Conservation (phyloP, 2,888 invertebrate genomes). For the Pyrrhosoma nymphula region DNA sequence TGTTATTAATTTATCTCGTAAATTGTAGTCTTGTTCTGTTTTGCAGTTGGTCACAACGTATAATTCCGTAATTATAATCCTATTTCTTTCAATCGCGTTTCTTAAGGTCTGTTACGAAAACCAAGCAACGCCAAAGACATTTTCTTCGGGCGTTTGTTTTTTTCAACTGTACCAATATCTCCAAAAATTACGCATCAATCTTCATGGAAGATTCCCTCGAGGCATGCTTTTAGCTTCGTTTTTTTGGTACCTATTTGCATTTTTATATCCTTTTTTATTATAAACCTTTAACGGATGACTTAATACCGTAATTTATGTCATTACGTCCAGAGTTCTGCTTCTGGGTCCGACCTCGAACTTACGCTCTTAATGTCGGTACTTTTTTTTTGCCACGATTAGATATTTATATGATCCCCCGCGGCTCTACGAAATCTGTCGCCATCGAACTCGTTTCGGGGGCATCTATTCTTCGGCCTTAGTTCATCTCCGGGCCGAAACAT, state of each 20-base stretch:
- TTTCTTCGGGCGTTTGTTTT: background rate
- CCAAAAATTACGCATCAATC: background rate
- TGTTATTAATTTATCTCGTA: background rate
- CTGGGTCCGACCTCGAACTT: background rate
- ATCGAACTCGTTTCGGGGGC: background rate
- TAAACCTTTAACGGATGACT: background rate
- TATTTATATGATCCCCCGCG: background rate
- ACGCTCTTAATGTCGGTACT: background rate
- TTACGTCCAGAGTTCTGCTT: background rate
- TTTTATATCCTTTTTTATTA: background rate
- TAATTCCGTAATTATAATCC: background rate
- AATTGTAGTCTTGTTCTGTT: background rate
- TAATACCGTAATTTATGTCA: background rate
- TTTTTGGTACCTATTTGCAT: background rate
- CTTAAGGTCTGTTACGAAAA: too few relatives aligned
- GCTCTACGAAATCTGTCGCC: background rate
- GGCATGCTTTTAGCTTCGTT: background rate
- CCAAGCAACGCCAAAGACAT: too few relatives aligned
- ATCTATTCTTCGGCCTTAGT: background rate
- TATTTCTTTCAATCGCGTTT: background rate
- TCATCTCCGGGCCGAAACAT: background rate
- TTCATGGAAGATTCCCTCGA: background rate
- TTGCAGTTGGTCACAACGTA: background rate
- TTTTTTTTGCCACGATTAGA: background rate
- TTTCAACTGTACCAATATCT: background rate